Conservation (phyloP, 2,888 invertebrate genomes). For the Celastrina argiolus region DNA sequence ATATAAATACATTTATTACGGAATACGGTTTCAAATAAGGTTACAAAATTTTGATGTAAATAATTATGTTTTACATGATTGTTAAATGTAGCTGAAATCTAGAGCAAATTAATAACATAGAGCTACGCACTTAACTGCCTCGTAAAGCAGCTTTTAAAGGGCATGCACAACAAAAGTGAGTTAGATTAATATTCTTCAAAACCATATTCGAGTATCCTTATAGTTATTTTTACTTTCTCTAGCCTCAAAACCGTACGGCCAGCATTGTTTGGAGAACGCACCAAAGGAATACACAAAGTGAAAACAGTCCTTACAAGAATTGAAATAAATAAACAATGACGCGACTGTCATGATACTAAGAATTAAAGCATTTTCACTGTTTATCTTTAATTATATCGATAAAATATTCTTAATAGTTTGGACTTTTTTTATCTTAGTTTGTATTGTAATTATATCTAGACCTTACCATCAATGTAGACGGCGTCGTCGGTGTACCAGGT, state of each 20-base stretch:
- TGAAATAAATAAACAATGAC: slow-evolving; percentile 4
- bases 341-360: neutral
- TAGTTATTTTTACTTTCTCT: slow-evolving; percentile 72
- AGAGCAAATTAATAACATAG: neutral
- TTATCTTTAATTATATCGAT: neutral
- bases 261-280: slow-evolving; percentile 62
- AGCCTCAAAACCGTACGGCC: slow-evolving; percentile 72
- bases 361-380: neutral
- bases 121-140: neutral
- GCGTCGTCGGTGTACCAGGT: slow-evolving; percentile 69
- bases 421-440: neutral
- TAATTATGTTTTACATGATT: no score
- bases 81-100: neutral
- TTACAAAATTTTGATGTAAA: neutral
- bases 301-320: slow-evolving; percentile 18
- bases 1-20: neutral
- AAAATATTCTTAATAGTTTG: neutral
- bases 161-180: slow-evolving; percentile 4
- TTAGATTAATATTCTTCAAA: slow-evolving; percentile 27
- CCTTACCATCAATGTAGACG: slow-evolving; percentile 70
- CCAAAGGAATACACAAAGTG: slow-evolving; percentile 41
- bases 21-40: neutral
- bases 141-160: neutral
- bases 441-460: neutral
- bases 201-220: slow-evolving; percentile 47